Base-by-base conservation (phyloP, 2,113 vertebrate genomes). In the Poicephalus gulielmi region DNA sequence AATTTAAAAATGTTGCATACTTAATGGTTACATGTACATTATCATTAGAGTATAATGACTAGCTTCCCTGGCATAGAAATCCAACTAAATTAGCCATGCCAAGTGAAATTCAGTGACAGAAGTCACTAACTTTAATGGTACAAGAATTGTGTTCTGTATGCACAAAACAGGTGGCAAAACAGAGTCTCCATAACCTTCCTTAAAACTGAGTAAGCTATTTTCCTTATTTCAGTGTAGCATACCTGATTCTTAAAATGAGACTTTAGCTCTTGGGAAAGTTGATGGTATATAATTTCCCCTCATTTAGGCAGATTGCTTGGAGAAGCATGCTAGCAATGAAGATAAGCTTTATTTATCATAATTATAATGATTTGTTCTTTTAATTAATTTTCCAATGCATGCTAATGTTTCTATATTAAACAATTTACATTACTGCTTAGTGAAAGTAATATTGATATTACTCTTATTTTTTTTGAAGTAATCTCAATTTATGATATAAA, bases 261-360 rank as follows among this genome's bases (percentile, higher is more conserved):
- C 88, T 84, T 93, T 76, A 88, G 94, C 88, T 95, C 83, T 92
- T 92, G 83, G 83, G 88, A 89, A 95, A 92, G 77, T 84, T 95
- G 95, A 96, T 94, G 88, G 95, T 73, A 84, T 88, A 73, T 95
- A 96, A 97, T 95, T 97, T 96, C 88, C 85, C 86, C 94, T 97
- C 96, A 96, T 97, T 96, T 96, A 96, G 92, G 92, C 83, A 97
- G 94, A 94, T 95, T 96, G 92, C 92, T 95, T 90, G 43, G 69
- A 95, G 95, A 96, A 86, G 83, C 95, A 95, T 83, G 94, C 55
- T 94, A 95, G 91, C 88, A 94, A 94, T 94, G 84, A 96, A 94
- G 92, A 97, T 97, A 95, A 97, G 94, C 86, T 96, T 96, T 95
- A 94, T 95, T 95, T 96, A 95, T 95, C 84, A 88, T 97, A 95